These are phyloP conservation scores for Urocynchramus pylzowi DNA, from an alignment of 2,113 vertebrate genomes.

Conservation along the genomic window DNA sequence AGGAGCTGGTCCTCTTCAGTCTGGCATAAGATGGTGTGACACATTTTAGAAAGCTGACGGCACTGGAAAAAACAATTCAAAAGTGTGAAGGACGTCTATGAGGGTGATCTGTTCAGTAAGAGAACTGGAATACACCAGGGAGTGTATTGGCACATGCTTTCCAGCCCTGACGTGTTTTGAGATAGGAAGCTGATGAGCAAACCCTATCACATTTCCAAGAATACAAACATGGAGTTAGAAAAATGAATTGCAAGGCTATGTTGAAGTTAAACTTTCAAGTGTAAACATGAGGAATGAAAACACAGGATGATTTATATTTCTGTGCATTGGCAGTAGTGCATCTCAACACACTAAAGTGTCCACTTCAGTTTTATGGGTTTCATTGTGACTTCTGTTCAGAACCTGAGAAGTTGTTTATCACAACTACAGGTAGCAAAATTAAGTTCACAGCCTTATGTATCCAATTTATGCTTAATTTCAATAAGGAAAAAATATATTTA, in stretches of 20 bases:
- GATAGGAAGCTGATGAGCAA: conserved; percentile 35
- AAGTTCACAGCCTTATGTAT: not conserved
- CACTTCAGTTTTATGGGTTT: not conserved
- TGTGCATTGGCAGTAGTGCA: not conserved
- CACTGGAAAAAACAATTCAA: conserved; percentile 21
- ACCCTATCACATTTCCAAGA: not conserved
- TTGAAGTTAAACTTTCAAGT: not conserved
- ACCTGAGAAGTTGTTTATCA: not conserved
- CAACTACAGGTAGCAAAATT: not conserved
- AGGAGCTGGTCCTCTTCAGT: not conserved
- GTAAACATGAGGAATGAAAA: not conserved
- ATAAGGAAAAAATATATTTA: not conserved
- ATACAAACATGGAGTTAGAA: not conserved
- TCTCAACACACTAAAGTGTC: not conserved
- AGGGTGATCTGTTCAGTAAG: not conserved
- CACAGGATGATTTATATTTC: not conserved
- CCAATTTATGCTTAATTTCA: not conserved
- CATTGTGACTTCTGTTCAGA: not conserved
- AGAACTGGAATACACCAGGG: not conserved
- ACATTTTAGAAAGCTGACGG: not conserved
- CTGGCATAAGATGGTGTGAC: not conserved
- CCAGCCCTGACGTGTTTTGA: not conserved
- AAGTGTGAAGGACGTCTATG: not conserved
- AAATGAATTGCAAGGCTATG: not conserved
- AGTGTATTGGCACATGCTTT: not conserved